These are phyloP conservation scores for Erethizon dorsatum DNA, from an alignment of 2,797 vertebrate species.

Conservation along the genomic window DNA sequence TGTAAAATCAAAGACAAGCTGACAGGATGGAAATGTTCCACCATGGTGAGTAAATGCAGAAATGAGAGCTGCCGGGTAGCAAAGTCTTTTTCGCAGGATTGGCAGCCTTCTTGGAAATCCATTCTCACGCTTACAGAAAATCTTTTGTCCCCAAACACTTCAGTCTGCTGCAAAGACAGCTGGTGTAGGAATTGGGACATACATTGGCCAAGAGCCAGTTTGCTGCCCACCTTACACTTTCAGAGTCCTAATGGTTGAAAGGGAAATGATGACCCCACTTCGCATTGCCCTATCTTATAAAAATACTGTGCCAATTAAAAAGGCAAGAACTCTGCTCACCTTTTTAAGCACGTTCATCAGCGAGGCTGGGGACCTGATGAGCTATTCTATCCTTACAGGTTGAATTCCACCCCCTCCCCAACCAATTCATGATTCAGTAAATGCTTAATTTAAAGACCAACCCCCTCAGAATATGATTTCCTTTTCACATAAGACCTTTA, in stretches of 20 bases:
- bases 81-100: conserved; percentile 4
- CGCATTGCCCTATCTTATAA: neutral
- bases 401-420: neutral
- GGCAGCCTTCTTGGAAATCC: conserved; percentile 45
- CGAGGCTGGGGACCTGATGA: neutral
- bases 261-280: neutral
- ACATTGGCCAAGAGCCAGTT: neutral
- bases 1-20: conserved; percentile 71
- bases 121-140: conserved; percentile 39
- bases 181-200: neutral
- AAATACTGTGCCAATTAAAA: neutral
- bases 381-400: neutral
- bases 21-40: conserved; percentile 58
- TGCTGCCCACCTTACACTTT: neutral
- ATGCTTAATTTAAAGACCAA: neutral
- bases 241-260: neutral
- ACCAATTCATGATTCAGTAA: neutral
- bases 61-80: neutral
- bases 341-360: neutral
- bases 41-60: neutral
- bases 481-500: neutral
- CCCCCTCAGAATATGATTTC: neutral
- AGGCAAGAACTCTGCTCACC: neutral
- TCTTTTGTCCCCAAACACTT: conserved; percentile 43
- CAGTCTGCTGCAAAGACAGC: neutral